Conservation (phyloP, 2,113 vertebrate genomes). For the Nerophis lumbriciformis region DNA sequence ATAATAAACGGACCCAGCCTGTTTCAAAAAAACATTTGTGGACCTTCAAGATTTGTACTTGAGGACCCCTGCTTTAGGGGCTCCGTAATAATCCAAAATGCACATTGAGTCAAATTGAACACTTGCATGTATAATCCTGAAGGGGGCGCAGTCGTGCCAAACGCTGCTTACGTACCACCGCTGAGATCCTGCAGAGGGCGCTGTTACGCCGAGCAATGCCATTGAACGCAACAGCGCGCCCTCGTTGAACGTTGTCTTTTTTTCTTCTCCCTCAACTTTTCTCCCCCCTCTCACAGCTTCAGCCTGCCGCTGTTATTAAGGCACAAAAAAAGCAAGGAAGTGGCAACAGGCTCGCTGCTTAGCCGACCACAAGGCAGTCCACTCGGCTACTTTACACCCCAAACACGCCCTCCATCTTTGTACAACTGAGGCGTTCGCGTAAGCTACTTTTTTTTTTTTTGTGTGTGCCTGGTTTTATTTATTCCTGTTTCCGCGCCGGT, state of each 20-base stretch:
- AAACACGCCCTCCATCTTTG: not conserved
- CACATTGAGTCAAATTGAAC: too few relatives aligned
- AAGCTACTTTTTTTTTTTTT: conserved; percentile 1
- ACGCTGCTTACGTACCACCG: too few relatives aligned
- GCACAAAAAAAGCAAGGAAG: conserved; percentile 58
- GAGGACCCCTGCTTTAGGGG: too few relatives aligned
- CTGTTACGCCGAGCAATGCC: not conserved
- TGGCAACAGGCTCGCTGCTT: conserved; percentile 60
- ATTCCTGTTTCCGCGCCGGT: not conserved
- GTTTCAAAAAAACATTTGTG: too few relatives aligned
- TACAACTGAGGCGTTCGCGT: conserved; percentile 1
- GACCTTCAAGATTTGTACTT: too few relatives aligned
- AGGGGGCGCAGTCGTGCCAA: too few relatives aligned
- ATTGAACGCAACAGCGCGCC: conserved; percentile 46
- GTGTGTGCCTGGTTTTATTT: conserved; percentile 5
- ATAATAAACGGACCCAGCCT: too few relatives aligned
- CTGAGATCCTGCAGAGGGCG: not conserved
- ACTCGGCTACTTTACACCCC: conserved; percentile 2
- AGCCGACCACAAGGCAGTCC: conserved; percentile 38
- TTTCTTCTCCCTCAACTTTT: conserved; percentile 24
- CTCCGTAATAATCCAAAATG: too few relatives aligned
- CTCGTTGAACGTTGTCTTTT: conserved; percentile 57
- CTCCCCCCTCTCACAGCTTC: not conserved
- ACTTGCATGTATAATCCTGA: too few relatives aligned
- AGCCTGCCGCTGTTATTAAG: conserved; percentile 46